phyloP scores from a whole-genome alignment of 2,888 invertebrate species.

The Hyalella azteca region DNA sequence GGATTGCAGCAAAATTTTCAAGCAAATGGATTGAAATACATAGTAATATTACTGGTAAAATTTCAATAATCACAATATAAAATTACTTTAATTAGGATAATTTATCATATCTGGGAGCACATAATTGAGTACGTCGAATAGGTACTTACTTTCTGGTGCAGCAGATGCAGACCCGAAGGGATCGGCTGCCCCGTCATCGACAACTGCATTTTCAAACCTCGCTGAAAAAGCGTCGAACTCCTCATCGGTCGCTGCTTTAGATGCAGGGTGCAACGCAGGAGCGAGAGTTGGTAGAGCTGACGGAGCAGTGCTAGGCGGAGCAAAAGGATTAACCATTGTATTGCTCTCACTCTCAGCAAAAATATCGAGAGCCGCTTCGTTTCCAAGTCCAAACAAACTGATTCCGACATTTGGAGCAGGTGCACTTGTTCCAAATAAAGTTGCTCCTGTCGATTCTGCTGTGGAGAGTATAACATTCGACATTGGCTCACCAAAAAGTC shows the following conservation, averaged over 20 bases:
- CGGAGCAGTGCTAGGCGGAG: constrained; percentile 44
- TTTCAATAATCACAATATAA: no score
- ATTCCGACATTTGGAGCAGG: constrained; percentile 57
- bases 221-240: constrained; percentile 88
- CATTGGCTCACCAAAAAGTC: constrained; percentile 49
- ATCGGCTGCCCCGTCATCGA: constrained; percentile 63
- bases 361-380: constrained; percentile 56
- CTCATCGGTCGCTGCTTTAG: constrained; percentile 63
- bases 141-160: constrained; percentile 28
- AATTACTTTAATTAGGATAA: no score
- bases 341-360: constrained; percentile 57
- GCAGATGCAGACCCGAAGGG: constrained; percentile 65
- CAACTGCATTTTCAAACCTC: constrained; percentile 77
- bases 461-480: constrained; percentile 46
- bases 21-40: no score
- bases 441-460: constrained; percentile 58
- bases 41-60: no score
- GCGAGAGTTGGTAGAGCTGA: constrained; percentile 43
- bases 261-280: constrained; percentile 42
- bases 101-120: no score
- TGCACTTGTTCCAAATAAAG: constrained; percentile 54
- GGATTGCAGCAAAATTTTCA: no score
- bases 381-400: constrained; percentile 54
- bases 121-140: no score
- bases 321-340: constrained; percentile 60